Evolutionary conservation across 2,113 vertebrate genomes (phyloP), one percentile per base, ranked within the genome.

Genomic region (Lonchura striata): DNA sequence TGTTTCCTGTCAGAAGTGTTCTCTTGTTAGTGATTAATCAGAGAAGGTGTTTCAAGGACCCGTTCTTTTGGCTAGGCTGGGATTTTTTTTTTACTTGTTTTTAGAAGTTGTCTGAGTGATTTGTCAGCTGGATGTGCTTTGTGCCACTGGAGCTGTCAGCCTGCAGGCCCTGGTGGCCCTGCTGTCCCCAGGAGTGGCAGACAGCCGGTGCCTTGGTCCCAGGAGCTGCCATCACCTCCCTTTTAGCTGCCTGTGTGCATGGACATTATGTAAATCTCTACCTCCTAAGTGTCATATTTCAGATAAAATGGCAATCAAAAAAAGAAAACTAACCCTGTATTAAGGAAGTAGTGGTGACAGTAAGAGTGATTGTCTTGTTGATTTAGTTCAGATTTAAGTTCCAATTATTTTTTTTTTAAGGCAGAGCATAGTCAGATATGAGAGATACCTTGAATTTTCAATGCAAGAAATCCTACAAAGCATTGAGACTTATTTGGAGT

Each of bases 171-270:
- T 10, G 16, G 21, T 47, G 69, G 54, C 72, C 15, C 64, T 66
- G 60, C 64, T 3, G 3, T 44, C 39, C n/a, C 12, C 3, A 0
- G 27, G 27, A 31, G 2, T n/a, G 57, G 54, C 90, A 88, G 44
- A 6, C 35, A 60, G 6, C 33, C 1, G 0, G 1, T 1, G 20
- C 4, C 4, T 61, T 27, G 19, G 53, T 59, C 57, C 41, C 5
- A 0, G 17, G 28, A 46, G 54, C 44, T 76, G 61, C 31, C 41
- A 23, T 28, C 41, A 28, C 18, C 49, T 82, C 6, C 47, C 57
- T 39, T 2, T 39, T 54, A 35, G 39, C 37, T 31, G 64, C 31
- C 24, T 65, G 2, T 2, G 0, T 53, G 8, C 31, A 9, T 21
- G 7, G 60, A 0, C 44, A 4, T 37, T 19, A 1, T 11, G 15